Percentiles rank a stretch among this genome's conserved stretches.
Evolutionary conservation across 2,888 invertebrate species (phyloP).

Genomic region (Drosophila robusta): DNA sequence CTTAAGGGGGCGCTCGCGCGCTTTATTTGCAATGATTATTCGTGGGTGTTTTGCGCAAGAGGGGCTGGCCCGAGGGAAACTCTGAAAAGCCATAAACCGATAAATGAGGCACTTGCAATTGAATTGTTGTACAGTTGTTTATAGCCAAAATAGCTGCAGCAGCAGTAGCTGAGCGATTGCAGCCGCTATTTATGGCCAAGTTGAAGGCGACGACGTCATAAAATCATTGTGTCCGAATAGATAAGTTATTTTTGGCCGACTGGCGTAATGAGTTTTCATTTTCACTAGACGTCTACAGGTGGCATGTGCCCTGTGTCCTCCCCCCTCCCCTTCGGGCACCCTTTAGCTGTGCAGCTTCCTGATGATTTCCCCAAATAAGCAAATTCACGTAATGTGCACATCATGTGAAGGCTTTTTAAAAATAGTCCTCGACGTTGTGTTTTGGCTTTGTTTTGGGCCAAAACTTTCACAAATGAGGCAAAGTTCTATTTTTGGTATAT

Average conservation of each 20-base stretch:
- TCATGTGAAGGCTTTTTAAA: slow-evolving; percentile 70
- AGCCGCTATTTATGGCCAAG: slow-evolving; percentile 58
- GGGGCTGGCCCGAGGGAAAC: slow-evolving; percentile 50
- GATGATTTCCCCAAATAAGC: slow-evolving; percentile 38
- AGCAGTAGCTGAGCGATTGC: slow-evolving; percentile 18
- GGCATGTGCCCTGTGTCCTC: slow-evolving; percentile 36
- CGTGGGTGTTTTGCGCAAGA: slow-evolving; percentile 57
- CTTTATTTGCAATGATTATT: slow-evolving; percentile 25
- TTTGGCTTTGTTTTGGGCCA: slow-evolving; percentile 58
- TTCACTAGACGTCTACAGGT: slow-evolving; percentile 66
- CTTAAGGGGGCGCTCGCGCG: slow-evolving; percentile 11
- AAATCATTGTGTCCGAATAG: slow-evolving; percentile 40
- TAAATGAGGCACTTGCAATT: slow-evolving; percentile 37
- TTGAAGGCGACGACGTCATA: slow-evolving; percentile 61
- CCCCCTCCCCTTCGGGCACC: background rate
- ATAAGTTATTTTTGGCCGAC: slow-evolving; percentile 65
- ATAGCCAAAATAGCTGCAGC: slow-evolving; percentile 5
- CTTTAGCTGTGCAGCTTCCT: slow-evolving; percentile 2
- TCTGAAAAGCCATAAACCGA: slow-evolving; percentile 14
- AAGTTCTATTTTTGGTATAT: slow-evolving; percentile 73
- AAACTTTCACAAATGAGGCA: slow-evolving; percentile 77
- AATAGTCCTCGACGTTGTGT: slow-evolving; percentile 57
- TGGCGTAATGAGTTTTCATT: slow-evolving; percentile 75
- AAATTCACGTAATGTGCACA: slow-evolving; percentile 37
- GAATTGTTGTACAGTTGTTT: slow-evolving; percentile 36